These are phyloP conservation scores for Chrysotoxum bicinctum DNA, from an alignment of 2,888 invertebrate genomes.

Conservation along the genomic window DNA sequence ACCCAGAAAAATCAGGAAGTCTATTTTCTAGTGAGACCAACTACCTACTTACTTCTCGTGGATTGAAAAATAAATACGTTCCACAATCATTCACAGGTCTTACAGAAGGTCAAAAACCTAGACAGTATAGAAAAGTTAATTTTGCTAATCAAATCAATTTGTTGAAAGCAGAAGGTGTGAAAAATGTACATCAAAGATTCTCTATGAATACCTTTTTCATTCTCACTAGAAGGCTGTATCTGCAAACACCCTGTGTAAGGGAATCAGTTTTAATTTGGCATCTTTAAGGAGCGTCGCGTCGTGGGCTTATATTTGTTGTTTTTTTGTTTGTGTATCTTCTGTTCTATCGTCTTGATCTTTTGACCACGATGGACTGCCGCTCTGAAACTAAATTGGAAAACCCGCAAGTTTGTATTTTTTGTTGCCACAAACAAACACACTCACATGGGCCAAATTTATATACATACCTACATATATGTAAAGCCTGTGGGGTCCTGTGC, in stretches of 20 bases:
- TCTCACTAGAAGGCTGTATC: neutral
- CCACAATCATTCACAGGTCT: neutral
- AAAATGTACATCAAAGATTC: neutral
- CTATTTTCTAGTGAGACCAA: no score
- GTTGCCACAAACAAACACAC: neutral
- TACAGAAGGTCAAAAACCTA: no score
- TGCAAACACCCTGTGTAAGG: neutral
- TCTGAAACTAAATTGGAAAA: constrained; percentile 1
- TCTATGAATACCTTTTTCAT: neutral
- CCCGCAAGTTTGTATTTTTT: constrained; percentile 3
- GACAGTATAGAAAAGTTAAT: no score
- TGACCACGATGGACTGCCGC: constrained; percentile 1
- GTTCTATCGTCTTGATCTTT: constrained; percentile 44
- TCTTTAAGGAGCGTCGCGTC: neutral
- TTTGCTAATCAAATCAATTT: no score
- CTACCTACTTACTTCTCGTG: no score
- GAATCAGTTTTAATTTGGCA: neutral
- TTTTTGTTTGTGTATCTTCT: neutral
- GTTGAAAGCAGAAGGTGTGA: no score
- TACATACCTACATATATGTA: no score
- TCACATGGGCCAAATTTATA: constrained; percentile 28
- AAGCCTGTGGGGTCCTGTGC: constrained; percentile 62
- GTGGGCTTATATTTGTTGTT: neutral
- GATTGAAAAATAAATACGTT: neutral
- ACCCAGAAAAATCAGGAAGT: no score